Conservation (phyloP, 2,888 invertebrate species). For the Hirtodrosophila histrioides region DNA sequence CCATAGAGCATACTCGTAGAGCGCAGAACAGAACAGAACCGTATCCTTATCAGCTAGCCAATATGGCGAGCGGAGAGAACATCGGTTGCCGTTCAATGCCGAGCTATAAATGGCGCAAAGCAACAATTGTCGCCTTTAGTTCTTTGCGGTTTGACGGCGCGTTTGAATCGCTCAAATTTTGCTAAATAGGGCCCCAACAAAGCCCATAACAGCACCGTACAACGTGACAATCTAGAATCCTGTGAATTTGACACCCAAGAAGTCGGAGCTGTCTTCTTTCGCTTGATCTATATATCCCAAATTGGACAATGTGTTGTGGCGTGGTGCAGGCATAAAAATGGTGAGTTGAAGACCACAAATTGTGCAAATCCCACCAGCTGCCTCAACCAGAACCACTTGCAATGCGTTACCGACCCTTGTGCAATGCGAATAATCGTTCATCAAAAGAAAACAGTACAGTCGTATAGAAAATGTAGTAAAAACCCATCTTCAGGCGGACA, state of each 20-base stretch:
- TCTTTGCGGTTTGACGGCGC: constrained; percentile 63
- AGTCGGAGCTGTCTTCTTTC: background rate
- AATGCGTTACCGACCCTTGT: constrained; percentile 25
- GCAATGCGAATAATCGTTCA: background rate
- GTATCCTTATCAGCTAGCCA: constrained; percentile 70
- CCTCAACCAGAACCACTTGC: constrained; percentile 62
- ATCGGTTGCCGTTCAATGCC: constrained; percentile 21
- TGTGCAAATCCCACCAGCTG: constrained; percentile 9
- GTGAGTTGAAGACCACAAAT: constrained; percentile 51
- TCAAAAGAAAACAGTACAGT: background rate
- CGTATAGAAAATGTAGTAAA: background rate
- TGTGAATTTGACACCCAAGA: constrained; percentile 9
- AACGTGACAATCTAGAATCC: background rate
- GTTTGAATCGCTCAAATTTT: constrained; percentile 46
- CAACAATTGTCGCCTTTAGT: constrained; percentile 64
- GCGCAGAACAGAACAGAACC: constrained; percentile 6
- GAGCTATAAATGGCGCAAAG: constrained; percentile 69
- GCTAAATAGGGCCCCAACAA: constrained; percentile 8
- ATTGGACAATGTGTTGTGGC: constrained; percentile 66
- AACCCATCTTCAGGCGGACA: constrained; percentile 26
- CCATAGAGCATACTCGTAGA: background rate
- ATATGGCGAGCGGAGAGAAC: constrained; percentile 29
- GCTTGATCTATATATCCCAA: background rate
- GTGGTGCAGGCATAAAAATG: constrained; percentile 61
- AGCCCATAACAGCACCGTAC: too few relatives aligned